Base-by-base conservation (phyloP, 1,140 invertebrate genomes). In the Caenorhabditis briggsae region DNA sequence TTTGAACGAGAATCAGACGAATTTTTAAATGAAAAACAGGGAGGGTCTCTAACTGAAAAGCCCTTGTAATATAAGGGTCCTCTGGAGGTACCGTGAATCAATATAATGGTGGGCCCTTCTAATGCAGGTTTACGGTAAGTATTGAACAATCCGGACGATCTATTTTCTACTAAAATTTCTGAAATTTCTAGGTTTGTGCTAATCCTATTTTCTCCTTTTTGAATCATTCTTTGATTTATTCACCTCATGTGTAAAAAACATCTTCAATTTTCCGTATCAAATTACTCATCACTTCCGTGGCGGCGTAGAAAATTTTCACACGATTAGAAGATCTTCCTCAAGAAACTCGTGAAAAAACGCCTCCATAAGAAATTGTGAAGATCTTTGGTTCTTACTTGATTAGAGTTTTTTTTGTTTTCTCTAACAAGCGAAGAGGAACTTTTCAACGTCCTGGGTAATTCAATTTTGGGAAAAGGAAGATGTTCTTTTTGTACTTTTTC, bases 231-330 rank as follows among this genome's bases (percentile, higher is more conserved):
- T 82, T 50, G 43, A 12, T 50, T 16, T 82, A n/a, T 33, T 56
- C 82, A 56, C 7, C 43, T 41, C 53, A 16, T 20, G 23, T 78
- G 41, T 25, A 23, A 82, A 53, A 23, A 82, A 53, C 82, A 55
- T 25, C 46, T 55, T 82, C 23, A 20, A 20, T 5, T 46, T 48
- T 20, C 74, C 74, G 50, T 16, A 82, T 82, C 82, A 25, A 25
- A 55, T 82, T 82, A 82, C 82, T 56, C 82, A 33, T 33, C 33
- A 53, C 9, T 53, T 82, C 25, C 46, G 8, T 43, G 9, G 9
- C 70, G n/a, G 33, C 33, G 33, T 33, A 3, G 1, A 53, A 53
- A 6, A 18, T 25, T 61, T 33, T 61, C 59, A 61, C 59, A 23
- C 59, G 3, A 61, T 61, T 25, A 11, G 18, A 11, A 11, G 3